Conservation (phyloP, 2,888 invertebrate species). For the Acrobasis consociella region DNA sequence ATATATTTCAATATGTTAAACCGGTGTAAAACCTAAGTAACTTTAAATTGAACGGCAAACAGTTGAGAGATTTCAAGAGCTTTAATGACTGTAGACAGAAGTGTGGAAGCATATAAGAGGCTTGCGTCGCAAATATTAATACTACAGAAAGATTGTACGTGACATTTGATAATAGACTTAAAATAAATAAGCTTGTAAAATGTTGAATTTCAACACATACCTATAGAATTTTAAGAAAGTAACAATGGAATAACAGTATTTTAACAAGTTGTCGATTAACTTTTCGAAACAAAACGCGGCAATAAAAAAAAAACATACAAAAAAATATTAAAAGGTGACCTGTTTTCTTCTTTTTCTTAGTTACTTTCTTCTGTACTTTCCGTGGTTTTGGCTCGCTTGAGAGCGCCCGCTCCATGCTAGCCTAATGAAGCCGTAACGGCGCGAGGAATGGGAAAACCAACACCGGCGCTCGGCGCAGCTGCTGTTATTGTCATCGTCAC, state of each 20-base stretch:
- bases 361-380: background rate
- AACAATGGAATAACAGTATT: too few relatives aligned
- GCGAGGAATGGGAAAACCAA: slow-evolving; percentile 65
- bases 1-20: background rate
- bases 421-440: slow-evolving; percentile 74
- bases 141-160: background rate
- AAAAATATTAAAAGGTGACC: too few relatives aligned
- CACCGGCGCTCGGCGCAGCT: slow-evolving; percentile 59
- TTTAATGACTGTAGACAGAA: slow-evolving; percentile 45
- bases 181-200: too few relatives aligned
- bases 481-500: slow-evolving; percentile 65
- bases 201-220: too few relatives aligned
- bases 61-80: slow-evolving; percentile 43
- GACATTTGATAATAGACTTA: background rate
- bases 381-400: slow-evolving; percentile 18
- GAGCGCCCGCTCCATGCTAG: slow-evolving; percentile 38
- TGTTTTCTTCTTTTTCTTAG: too few relatives aligned
- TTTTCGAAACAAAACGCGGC: too few relatives aligned
- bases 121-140: slow-evolving; percentile 34
- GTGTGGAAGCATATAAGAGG: slow-evolving; percentile 49
- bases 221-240: too few relatives aligned
- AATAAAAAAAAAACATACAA: too few relatives aligned
- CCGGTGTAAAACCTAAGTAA: slow-evolving; percentile 41
- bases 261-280: too few relatives aligned
- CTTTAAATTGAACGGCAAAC: slow-evolving; percentile 46